Evolutionary conservation across 2,888 invertebrate genomes (phyloP), one percentile per base, ranked within the genome.

Genomic region (Caenorhabditis sp.): DNA sequence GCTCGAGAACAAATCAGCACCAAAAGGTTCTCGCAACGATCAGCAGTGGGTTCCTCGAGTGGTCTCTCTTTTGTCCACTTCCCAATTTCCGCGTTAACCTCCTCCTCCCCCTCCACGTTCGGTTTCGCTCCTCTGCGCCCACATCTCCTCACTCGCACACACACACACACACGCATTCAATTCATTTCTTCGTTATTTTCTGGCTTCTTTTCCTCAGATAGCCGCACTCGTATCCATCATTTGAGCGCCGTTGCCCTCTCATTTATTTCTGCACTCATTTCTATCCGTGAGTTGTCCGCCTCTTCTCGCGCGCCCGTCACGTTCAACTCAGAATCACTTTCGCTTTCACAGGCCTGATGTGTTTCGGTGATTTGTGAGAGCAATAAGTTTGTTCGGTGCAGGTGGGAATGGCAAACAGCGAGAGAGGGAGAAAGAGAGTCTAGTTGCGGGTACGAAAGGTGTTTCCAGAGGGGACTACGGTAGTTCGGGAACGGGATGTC

Each of bases 1-100:
- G 63, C 61, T 72, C 63, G 71, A 15, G 52, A 37, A 52, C 52
- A 72, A 63, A 63, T 63, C 62, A 58, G 63, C 56, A 63, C 45
- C 71, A 71, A 58, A 22, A 17, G 35, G 59, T 17, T 59, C 41
- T 35, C 37, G 35, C n/a, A n/a, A n/a, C n/a, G n/a, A 61, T 59
- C 59, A 58, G 32, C 45, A 41, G 50, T 24, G 2, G 24, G 24
- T 43, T 53, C 39, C 27, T 37, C 46, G 66, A 68, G 58, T 68
- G 66, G 66, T 48, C 65, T 55, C 32, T 32, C 37, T 50, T 66
- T 68, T 59, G 58, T 68, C 59, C 68, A 59, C 55, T 68, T 58
- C 58, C 24, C 56, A 56, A 66, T 66, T 66, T 66, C 48, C 56
- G 48, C 48, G 39, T 66, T 39, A 66, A 56, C 66, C 50, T 58